Percentiles rank a stretch among this genome's conserved stretches.
These are phyloP conservation scores for Caenorhabditis imperialis DNA, from an alignment of 2,888 invertebrate species.

Conservation along the genomic window DNA sequence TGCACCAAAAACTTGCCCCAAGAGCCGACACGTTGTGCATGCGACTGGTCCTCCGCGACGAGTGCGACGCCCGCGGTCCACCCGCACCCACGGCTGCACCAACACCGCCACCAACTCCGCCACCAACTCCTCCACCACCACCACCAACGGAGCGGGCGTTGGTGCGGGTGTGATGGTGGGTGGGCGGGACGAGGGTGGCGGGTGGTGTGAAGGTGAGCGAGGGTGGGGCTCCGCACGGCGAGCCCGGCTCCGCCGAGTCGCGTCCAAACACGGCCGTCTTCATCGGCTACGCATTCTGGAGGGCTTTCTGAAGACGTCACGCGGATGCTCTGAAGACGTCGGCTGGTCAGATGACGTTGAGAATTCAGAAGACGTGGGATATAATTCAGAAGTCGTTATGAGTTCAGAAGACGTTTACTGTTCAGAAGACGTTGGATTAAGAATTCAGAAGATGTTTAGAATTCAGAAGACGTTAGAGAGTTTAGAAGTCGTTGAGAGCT, in stretches of 20 bases:
- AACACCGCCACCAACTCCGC: slow-evolving; percentile 24
- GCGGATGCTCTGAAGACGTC: too few relatives aligned
- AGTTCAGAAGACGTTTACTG: too few relatives aligned
- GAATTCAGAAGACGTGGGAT: too few relatives aligned
- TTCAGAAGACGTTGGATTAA: too few relatives aligned
- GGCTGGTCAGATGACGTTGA: too few relatives aligned
- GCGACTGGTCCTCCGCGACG: slow-evolving; percentile 65
- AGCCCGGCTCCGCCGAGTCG: slow-evolving; percentile 60
- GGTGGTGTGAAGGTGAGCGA: slow-evolving; percentile 74
- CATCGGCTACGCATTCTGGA: slow-evolving; percentile 60
- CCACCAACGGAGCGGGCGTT: slow-evolving; percentile 17
- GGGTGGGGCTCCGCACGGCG: slow-evolving; percentile 69
- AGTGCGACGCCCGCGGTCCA: slow-evolving; percentile 39
- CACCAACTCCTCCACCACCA: slow-evolving; percentile 24
- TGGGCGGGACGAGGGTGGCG: slow-evolving; percentile 65
- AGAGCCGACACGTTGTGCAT: slow-evolving; percentile 70
- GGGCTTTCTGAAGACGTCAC: too few relatives aligned
- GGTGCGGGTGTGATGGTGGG: slow-evolving; percentile 39
- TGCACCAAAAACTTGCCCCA: slow-evolving; percentile 39
- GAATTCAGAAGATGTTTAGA: too few relatives aligned
- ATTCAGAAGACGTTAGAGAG: too few relatives aligned
- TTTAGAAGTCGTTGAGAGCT: too few relatives aligned
- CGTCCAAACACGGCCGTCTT: slow-evolving; percentile 75
- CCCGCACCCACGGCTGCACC: slow-evolving; percentile 39
- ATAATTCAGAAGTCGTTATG: too few relatives aligned